Percentiles rank a stretch among this genome's conserved stretches.
These are phyloP conservation scores for Nothura maculosa DNA, from an alignment of 2,797 vertebrate genomes.

Conservation along the genomic window DNA sequence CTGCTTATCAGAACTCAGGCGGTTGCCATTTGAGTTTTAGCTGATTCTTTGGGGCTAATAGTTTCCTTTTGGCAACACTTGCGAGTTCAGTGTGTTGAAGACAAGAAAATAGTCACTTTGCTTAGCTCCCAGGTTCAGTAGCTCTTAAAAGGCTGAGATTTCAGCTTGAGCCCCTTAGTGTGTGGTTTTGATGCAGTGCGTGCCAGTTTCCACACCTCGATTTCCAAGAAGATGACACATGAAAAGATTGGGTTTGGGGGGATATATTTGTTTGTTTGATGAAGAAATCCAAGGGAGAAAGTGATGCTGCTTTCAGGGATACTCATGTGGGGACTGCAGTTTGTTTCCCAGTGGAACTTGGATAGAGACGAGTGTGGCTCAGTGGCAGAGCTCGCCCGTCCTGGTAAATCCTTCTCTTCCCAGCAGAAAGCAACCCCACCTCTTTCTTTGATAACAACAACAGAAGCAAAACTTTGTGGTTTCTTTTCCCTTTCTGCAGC, in stretches of 20 bases:
- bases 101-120: not conserved
- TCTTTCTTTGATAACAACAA: slow-evolving; percentile 66
- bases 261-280: not conserved
- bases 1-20: not conserved
- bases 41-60: not conserved
- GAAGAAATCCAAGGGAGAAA: not conserved
- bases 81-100: not conserved
- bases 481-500: slow-evolving; percentile 80
- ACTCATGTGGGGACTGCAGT: not conserved
- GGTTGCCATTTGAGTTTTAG: not conserved
- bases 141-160: not conserved
- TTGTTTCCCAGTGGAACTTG: slow-evolving; percentile 43
- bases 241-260: not conserved
- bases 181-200: not conserved
- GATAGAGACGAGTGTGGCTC: slow-evolving; percentile 45
- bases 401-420: slow-evolving; percentile 55
- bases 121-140: not conserved
- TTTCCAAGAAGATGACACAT: not conserved
- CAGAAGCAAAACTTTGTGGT: slow-evolving; percentile 62
- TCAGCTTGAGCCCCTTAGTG: not conserved
- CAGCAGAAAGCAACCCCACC: slow-evolving; percentile 54
- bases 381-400: slow-evolving; percentile 64
- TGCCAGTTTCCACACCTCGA: not conserved
- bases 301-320: not conserved
- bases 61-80: not conserved